Evolutionary conservation across 1,140 invertebrate genomes (phyloP).

Genomic region (Drosophila ogumai): DNA sequence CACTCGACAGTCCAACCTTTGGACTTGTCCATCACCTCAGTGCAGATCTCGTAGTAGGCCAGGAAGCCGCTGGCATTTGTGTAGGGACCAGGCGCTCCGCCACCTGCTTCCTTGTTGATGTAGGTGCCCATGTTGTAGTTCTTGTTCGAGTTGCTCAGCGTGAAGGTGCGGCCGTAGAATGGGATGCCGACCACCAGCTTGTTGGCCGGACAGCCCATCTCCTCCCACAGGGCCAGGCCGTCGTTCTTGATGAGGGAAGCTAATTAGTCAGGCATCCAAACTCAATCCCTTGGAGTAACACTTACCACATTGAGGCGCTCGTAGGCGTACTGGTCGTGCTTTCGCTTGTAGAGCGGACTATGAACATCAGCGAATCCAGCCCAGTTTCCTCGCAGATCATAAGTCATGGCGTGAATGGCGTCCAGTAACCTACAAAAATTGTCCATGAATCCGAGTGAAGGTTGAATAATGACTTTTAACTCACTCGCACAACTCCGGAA

Average conservation of each 20-base stretch:
- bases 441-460: background rate
- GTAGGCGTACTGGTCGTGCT: conserved; percentile 94
- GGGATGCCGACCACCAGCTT: conserved; percentile 95
- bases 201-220: conserved; percentile 93
- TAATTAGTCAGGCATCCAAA: conserved; percentile 22
- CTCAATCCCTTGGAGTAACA: conserved; percentile 27
- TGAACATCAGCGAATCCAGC: conserved; percentile 95
- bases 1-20: conserved; percentile 92
- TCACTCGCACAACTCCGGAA: conserved; percentile 94
- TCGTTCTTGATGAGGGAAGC: conserved; percentile 89
- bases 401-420: conserved; percentile 95
- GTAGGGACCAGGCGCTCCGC: conserved; percentile 92
- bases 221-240: conserved; percentile 93
- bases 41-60: conserved; percentile 96
- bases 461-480: conserved; percentile 46
- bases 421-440: conserved; percentile 86
- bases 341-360: conserved; percentile 92
- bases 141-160: conserved; percentile 91
- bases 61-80: conserved; percentile 94
- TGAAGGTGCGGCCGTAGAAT: conserved; percentile 94
- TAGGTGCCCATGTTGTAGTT: conserved; percentile 93
- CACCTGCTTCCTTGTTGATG: conserved; percentile 94
- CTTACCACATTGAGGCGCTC: conserved; percentile 94
- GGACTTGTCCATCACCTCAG: conserved; percentile 88
- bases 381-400: conserved; percentile 96